Evolutionary conservation across 2,888 invertebrate genomes (phyloP), one percentile per base, ranked within the genome.

Genomic region (Nebria brevicollis): DNA sequence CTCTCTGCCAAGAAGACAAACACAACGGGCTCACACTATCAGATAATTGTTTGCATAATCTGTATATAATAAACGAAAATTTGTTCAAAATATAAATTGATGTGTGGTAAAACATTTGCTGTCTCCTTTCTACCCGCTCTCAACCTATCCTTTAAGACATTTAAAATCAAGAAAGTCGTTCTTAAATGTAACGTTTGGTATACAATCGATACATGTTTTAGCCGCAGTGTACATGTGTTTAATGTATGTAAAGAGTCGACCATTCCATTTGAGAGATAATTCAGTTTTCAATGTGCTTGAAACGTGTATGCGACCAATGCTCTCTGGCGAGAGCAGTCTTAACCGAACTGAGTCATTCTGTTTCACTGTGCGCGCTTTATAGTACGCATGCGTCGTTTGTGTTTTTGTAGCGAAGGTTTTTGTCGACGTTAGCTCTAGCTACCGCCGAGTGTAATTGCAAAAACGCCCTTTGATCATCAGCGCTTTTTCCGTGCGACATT

Each of bases 391-490:
- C 72, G 34, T n/a, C 43, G 66, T 13, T 70, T 13, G 72, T 80
- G 79, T 80, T 80, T 80, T 75, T 80, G 75, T 73, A 73, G 42
- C 72, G 42, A 41, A 66, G 72, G 73, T 65, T 80, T 74, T 75
- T 75, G 75, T 65, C 65, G 34, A 64, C 54, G 54, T 34, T 34
- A 34, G 34, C 34, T 34, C 5, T 5, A 54, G 54, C 11, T 54
- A 54, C 11, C 54, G 42, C 54, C 54, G 11, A 68, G 68, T 74
- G 75, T 80, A 80, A 80, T 80, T 80, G 79, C 79, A 80, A 80
- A 80, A 80, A 80, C 79, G 75, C 43, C 54, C 79, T 80, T 80
- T 80, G 79, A 80, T 80, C 73, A 73, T n/a, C 54, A 15, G 73
- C 13, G 73, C 41, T 73, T 73, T 73, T 73, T 73, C 72, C 41